Percentiles rank a stretch among this genome's conserved stretches.
Conservation (phyloP, 2,888 invertebrate genomes). For the Plebejus anna region DNA sequence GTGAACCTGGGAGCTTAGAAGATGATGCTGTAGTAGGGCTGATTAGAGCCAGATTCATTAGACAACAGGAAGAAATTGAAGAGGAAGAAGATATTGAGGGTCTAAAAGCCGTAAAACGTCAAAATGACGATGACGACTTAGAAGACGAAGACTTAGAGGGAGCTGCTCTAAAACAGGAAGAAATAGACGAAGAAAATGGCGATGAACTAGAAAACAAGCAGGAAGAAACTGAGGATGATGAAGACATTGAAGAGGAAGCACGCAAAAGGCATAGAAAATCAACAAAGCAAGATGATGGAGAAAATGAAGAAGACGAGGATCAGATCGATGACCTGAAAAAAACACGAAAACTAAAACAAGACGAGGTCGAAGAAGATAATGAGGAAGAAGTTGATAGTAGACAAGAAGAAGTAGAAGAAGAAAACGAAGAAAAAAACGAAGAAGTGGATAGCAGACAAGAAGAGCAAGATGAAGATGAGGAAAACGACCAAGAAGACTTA, state of each 20-base stretch:
- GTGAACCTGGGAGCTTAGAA: constrained; percentile 29
- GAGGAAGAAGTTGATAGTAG: background rate
- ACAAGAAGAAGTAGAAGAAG: constrained; percentile 15
- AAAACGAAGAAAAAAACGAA: background rate
- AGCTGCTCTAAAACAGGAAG: constrained; percentile 38
- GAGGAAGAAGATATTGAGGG: constrained; percentile 21
- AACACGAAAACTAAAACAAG: background rate
- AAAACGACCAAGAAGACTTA: background rate
- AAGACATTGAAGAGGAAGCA: background rate
- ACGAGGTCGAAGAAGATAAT: background rate
- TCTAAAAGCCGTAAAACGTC: background rate
- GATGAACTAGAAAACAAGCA: constrained; percentile 30
- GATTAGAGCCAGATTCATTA: constrained; percentile 26
- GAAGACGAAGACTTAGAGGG: constrained; percentile 38
- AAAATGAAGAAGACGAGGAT: constrained; percentile 16
- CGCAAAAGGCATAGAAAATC: background rate
- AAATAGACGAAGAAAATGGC: constrained; percentile 33
- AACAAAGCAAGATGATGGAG: constrained; percentile 30
- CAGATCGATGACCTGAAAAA: background rate
- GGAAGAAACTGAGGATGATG: constrained; percentile 2
- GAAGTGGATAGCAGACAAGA: background rate
- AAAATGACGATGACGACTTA: constrained; percentile 31
- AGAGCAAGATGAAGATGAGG: constrained; percentile 4
- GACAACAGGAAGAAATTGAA: constrained; percentile 31
- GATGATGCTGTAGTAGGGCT: constrained; percentile 29